These are phyloP conservation scores for Epinotia bilunana DNA, from an alignment of 2,888 invertebrate genomes.

Conservation along the genomic window DNA sequence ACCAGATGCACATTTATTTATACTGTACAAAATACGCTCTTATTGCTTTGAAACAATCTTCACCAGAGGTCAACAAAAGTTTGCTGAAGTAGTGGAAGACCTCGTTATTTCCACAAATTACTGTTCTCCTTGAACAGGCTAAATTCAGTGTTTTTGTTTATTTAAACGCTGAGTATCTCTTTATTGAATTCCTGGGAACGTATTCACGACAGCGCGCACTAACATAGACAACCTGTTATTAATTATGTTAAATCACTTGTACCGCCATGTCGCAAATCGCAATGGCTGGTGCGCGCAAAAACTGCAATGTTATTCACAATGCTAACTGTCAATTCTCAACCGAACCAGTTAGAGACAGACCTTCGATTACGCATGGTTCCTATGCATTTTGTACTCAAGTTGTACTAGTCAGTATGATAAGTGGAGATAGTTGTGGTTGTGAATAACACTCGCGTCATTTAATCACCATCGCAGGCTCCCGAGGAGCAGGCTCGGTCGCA, in stretches of 20 bases:
- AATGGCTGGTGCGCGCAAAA: slow-evolving; percentile 60
- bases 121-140: not conserved
- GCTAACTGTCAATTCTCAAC: not conserved
- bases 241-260: slow-evolving; percentile 46
- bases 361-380: not conserved
- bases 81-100: not conserved
- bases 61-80: not conserved
- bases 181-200: not conserved
- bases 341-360: not conserved
- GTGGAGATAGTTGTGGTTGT: not conserved
- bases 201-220: not conserved
- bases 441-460: slow-evolving; percentile 56
- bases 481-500: slow-evolving; percentile 68
- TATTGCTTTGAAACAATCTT: not conserved
- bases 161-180: not conserved
- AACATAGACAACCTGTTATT: slow-evolving; percentile 27
- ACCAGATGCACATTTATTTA: not conserved
- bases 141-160: not conserved
- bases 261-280: slow-evolving; percentile 54
- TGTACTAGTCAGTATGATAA: not conserved
- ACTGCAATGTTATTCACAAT: slow-evolving; percentile 52
- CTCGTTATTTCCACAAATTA: not conserved
- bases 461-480: slow-evolving; percentile 69
- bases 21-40: not conserved
- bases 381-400: slow-evolving; percentile 6